Conservation (phyloP, 2,888 invertebrate species). For the Erebia ligea region DNA sequence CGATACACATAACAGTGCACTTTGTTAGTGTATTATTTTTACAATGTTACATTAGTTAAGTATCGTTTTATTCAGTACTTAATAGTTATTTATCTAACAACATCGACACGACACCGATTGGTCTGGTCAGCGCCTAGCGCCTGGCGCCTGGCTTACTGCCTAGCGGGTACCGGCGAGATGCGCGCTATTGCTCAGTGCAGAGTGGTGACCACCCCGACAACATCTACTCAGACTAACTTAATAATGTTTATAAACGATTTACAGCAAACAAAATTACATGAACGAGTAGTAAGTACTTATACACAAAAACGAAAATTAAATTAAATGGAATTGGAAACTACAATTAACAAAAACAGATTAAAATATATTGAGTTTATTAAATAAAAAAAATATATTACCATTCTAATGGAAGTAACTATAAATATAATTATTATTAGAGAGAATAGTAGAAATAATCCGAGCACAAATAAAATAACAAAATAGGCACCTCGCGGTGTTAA, state of each 20-base stretch:
- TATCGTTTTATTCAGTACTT: constrained; percentile 43
- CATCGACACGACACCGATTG: constrained; percentile 78
- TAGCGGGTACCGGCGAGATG: neutral
- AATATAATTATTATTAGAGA: neutral
- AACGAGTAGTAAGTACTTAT: neutral
- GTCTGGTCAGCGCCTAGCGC: constrained; percentile 58
- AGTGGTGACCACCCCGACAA: constrained; percentile 3
- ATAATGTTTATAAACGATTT: neutral
- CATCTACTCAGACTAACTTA: neutral
- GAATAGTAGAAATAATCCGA: neutral
- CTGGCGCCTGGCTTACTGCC: constrained; percentile 45
- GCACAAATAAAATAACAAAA: neutral
- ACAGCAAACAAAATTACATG: neutral
- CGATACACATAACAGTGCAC: constrained; percentile 62
- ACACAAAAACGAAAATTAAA: neutral
- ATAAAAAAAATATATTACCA: neutral
- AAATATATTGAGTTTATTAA: neutral
- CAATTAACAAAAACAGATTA: neutral
- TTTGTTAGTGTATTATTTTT: constrained; percentile 56
- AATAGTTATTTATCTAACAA: constrained; percentile 63
- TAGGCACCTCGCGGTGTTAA: constrained; percentile 50
- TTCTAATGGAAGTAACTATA: neutral
- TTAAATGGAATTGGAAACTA: neutral
- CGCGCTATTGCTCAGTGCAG: constrained; percentile 3
- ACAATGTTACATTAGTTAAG: constrained; percentile 50